Evolutionary conservation across 2,113 vertebrate genomes (phyloP), one percentile per base, ranked within the genome.

Genomic region (Alectura lathami): DNA sequence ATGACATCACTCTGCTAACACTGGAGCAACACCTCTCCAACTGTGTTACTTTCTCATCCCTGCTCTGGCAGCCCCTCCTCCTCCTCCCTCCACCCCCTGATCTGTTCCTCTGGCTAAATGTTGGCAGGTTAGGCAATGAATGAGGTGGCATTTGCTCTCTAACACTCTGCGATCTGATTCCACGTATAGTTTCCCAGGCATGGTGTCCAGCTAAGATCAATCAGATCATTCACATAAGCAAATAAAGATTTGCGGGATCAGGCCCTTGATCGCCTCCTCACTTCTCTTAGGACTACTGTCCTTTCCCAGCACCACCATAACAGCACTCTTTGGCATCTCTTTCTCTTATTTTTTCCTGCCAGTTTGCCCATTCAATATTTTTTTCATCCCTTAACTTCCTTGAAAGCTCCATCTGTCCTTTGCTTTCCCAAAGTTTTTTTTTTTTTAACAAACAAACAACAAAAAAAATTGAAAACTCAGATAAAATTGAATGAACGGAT

Each of bases 191-290:
- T 94, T 93, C 75, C 68, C 63, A 88, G 84, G 75, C 64, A 75
- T 42, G 85, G 84, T 89, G 67, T 91, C 62, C 85, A 43, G 34
- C 56, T 24, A 70, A 89, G 84, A 93, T 88, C 87, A 94, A 60
- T 89, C 81, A 96, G 89, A 94, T 95, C 86, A 91, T 82, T 91
- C 93, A 83, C 83, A 93, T 62, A 70, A 92, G 83, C 78, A 96
- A 94, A 95, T 87, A 89, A 50, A 91, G 91, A 85, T 88, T 73
- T 93, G 78, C 69, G 63, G 91, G 89, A 94, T 91, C 83, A 94
- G 82, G 47, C 47, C 30, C 83, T 81, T 83, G 82, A 90, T 96
- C 5, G 0, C 24, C 87, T 85, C 48, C 32, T 86, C 70, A 83
- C 75, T 80, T 89, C 59, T 86, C 59, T 59, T 67, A 59, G 69